Conservation (phyloP, 2,113 vertebrate genomes). For the Microtus richardsoni region DNA sequence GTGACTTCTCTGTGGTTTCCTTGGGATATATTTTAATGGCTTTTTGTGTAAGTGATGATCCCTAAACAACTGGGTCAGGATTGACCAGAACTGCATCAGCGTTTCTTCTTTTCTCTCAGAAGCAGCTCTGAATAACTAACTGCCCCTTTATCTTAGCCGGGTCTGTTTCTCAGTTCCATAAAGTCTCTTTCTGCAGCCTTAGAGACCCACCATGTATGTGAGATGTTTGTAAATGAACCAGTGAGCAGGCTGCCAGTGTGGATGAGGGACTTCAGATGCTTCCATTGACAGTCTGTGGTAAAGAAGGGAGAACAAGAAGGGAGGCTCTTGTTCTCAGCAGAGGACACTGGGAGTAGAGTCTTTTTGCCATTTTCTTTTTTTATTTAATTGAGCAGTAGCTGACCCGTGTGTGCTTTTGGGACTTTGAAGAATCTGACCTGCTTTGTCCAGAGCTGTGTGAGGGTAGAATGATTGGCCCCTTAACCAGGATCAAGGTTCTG, state of each 20-base stretch:
- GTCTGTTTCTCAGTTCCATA: constrained; percentile 56
- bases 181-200: constrained; percentile 19
- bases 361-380: not conserved
- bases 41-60: not conserved
- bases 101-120: not conserved
- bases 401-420: not conserved
- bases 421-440: not conserved
- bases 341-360: not conserved
- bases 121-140: not conserved
- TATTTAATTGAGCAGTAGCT: not conserved
- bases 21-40: not conserved
- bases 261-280: not conserved
- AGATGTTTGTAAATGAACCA: constrained; percentile 58
- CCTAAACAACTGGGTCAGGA: not conserved
- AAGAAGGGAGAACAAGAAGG: not conserved
- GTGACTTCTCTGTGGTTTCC: not conserved
- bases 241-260: constrained; percentile 39
- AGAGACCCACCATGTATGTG: constrained; percentile 32
- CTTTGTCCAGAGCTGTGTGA: not conserved
- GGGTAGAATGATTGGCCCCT: not conserved
- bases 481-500: not conserved
- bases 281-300: not conserved
- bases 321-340: not conserved
- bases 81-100: not conserved
- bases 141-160: constrained; percentile 49